phyloP scores from a whole-genome alignment of 2,888 invertebrate species.

The Rhogogaster chlorosoma region DNA sequence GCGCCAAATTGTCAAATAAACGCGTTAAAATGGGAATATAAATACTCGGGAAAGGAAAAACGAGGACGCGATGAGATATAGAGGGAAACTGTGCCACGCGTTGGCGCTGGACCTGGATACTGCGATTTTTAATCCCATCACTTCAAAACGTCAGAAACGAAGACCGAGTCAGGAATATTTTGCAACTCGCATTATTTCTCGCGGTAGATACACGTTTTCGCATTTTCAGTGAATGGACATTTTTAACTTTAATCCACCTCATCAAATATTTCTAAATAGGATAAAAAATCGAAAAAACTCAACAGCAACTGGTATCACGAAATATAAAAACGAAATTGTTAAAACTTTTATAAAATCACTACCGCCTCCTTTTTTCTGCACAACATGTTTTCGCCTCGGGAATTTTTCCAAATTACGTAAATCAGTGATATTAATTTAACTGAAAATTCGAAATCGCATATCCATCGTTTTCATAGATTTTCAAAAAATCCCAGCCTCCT shows the following conservation, averaged over 20 bases:
- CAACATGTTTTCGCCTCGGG: neutral
- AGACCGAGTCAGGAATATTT: conserved; percentile 27
- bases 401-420: neutral
- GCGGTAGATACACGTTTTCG: neutral
- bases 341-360: neutral
- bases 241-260: neutral
- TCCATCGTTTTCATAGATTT: neutral
- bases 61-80: conserved; percentile 6
- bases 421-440: neutral
- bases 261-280: conserved; percentile 1
- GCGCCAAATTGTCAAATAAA: conserved; percentile 71
- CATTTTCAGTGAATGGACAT: neutral
- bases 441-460: neutral
- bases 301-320: neutral
- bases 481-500: neutral
- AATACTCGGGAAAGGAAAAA: conserved; percentile 41
- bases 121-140: conserved; percentile 39
- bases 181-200: neutral
- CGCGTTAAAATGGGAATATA: conserved; percentile 63
- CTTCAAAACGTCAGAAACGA: conserved; percentile 23
- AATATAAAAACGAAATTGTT: neutral
- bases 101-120: conserved; percentile 23
- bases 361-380: neutral
- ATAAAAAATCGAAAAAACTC: neutral
- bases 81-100: conserved; percentile 17